A percentile compares a stretch with the other conserved stretches of the same genome.
phyloP scores from a whole-genome alignment of 1,140 invertebrate species.

The Calliphora vicina region DNA sequence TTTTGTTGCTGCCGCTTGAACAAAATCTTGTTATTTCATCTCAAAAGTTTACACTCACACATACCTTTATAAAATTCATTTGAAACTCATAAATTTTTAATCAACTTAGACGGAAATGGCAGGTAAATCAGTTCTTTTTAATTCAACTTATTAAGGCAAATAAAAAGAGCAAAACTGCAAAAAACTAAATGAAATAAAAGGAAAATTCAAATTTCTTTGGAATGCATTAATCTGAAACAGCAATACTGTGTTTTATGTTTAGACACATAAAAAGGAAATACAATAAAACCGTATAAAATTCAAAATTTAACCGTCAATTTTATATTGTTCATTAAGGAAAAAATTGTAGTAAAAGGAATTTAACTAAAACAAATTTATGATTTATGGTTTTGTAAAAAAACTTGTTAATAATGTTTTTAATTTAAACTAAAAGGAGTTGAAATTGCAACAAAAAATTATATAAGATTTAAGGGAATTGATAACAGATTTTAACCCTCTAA shows the following conservation, averaged over 20 bases:
- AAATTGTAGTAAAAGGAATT: too few relatives aligned
- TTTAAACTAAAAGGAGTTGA: too few relatives aligned
- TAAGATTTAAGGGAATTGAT: too few relatives aligned
- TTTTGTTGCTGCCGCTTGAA: not conserved
- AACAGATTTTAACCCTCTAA: too few relatives aligned
- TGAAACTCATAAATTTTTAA: conserved; percentile 41
- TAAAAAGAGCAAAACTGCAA: not conserved
- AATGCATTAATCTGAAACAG: conserved; percentile 37
- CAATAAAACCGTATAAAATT: not conserved
- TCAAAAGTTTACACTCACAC: not conserved
- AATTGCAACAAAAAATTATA: too few relatives aligned
- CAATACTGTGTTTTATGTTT: too few relatives aligned
- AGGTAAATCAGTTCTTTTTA: conserved; percentile 19
- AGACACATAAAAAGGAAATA: not conserved
- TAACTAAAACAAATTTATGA: too few relatives aligned
- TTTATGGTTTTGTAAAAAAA: too few relatives aligned
- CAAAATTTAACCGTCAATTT: not conserved
- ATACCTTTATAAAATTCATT: conserved; percentile 29
- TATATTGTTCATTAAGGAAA: too few relatives aligned
- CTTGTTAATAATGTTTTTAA: too few relatives aligned
- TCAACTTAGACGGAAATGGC: conserved; percentile 38
- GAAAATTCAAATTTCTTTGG: not conserved
- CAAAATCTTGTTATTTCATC: not conserved
- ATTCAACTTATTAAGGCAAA: not conserved
- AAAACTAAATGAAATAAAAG: conserved; percentile 12